Percentiles rank a stretch among this genome's conserved stretches.
phyloP scores from a whole-genome alignment of 2,113 vertebrate species.

The Phylloscopus trochilus region DNA sequence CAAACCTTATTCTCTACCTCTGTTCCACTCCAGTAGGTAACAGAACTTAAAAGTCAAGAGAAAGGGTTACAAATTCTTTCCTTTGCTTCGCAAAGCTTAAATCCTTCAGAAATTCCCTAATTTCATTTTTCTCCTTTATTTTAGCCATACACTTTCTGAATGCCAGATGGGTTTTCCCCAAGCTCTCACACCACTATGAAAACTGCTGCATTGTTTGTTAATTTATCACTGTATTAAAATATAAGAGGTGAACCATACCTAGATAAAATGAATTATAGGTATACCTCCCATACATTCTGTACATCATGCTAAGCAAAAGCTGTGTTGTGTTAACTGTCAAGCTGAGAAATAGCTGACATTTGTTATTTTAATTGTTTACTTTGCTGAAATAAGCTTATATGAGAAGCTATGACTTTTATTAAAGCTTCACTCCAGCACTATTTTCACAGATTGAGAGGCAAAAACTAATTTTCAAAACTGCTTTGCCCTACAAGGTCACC shows the following conservation, averaged over 20 bases:
- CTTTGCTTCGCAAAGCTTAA: slow-evolving; percentile 32
- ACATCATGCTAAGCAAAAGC: slow-evolving; percentile 76
- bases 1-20: not conserved
- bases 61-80: not conserved
- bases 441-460: slow-evolving; percentile 77
- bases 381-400: slow-evolving; percentile 80
- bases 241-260: slow-evolving; percentile 64
- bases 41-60: not conserved
- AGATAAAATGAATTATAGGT: slow-evolving; percentile 69
- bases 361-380: slow-evolving; percentile 85
- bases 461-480: slow-evolving; percentile 78
- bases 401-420: slow-evolving; percentile 71
- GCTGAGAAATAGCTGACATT: slow-evolving; percentile 79
- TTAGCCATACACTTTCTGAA: slow-evolving; percentile 22
- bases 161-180: slow-evolving; percentile 72
- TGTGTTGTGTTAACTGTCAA: slow-evolving; percentile 78
- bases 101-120: slow-evolving; percentile 48
- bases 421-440: slow-evolving; percentile 76
- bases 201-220: slow-evolving; percentile 70
- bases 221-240: slow-evolving; percentile 73
- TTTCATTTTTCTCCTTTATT: slow-evolving; percentile 38
- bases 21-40: not conserved
- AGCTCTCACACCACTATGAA: slow-evolving; percentile 60
- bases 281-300: slow-evolving; percentile 63
- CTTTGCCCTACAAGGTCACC: slow-evolving; percentile 78